Conservation (phyloP, 2,888 invertebrate species). For the Nowickia ferox region DNA sequence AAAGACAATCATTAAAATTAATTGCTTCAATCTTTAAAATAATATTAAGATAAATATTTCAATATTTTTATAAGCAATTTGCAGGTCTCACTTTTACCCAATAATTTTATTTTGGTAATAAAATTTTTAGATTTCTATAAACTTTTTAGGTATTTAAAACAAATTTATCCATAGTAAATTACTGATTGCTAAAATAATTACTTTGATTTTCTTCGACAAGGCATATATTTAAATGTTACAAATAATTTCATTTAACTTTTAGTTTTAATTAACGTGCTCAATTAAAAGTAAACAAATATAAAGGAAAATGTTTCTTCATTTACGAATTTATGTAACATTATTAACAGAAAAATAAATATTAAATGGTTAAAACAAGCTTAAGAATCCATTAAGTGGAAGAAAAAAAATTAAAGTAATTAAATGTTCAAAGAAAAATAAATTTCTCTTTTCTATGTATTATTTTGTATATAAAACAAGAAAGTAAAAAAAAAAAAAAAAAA, state of each 20-base stretch:
- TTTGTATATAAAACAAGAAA: background rate
- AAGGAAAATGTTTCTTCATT: slow-evolving; percentile 10
- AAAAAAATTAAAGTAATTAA: slow-evolving; percentile 63
- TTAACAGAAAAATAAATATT: slow-evolving; percentile 15
- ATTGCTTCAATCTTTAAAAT: background rate
- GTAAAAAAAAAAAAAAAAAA: slow-evolving; percentile 24
- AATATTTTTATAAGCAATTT: background rate
- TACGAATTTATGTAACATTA: slow-evolving; percentile 52
- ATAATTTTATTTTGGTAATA: background rate
- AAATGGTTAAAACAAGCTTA: slow-evolving; percentile 59
- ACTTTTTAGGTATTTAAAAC: background rate
- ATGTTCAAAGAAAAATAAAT: slow-evolving; percentile 51
- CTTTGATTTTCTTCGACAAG: background rate
- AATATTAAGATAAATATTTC: background rate
- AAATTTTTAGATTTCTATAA: slow-evolving; percentile 14
- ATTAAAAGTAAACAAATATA: slow-evolving; percentile 44
- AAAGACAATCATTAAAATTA: slow-evolving; percentile 1
- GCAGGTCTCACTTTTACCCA: background rate
- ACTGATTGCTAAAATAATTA: background rate
- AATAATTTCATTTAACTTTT: slow-evolving; percentile 7
- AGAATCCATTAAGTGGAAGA: slow-evolving; percentile 60
- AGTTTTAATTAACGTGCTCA: slow-evolving; percentile 50
- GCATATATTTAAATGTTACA: background rate
- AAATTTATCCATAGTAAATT: background rate
- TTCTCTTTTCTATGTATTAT: slow-evolving; percentile 61